Evolutionary conservation across 2,113 vertebrate species (phyloP).

Genomic region (Leucosticte australis): DNA sequence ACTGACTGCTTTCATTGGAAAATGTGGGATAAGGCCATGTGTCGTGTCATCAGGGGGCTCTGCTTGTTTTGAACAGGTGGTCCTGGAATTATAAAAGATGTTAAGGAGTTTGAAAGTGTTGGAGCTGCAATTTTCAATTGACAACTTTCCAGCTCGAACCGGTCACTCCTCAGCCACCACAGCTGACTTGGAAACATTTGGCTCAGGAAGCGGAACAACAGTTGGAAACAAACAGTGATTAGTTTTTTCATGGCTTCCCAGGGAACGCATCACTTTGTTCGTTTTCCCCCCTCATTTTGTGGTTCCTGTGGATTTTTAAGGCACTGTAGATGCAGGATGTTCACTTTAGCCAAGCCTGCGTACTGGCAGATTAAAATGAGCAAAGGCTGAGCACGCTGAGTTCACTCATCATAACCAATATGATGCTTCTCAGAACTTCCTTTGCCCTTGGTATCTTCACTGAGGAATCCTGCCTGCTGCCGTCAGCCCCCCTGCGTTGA

Average conservation of each 20-base stretch:
- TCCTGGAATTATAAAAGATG: not conserved
- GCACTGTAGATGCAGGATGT: constrained; percentile 32
- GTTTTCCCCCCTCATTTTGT: constrained; percentile 12
- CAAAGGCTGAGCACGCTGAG: constrained; percentile 57
- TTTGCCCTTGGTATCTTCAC: constrained; percentile 37
- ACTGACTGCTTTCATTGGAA: not conserved
- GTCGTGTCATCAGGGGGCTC: not conserved
- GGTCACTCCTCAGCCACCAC: constrained; percentile 49
- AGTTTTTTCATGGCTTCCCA: constrained; percentile 63
- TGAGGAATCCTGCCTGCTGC: constrained; percentile 67
- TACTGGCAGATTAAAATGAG: constrained; percentile 68
- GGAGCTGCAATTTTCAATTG: not conserved
- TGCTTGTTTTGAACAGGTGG: constrained; percentile 20
- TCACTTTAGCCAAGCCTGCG: constrained; percentile 1
- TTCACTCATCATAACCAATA: constrained; percentile 26
- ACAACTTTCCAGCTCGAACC: constrained; percentile 31
- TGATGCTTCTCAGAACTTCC: constrained; percentile 25
- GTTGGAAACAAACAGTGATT: constrained; percentile 61
- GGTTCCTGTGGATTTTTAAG: constrained; percentile 58
- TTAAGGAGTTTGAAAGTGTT: constrained; percentile 26
- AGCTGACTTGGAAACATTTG: constrained; percentile 55
- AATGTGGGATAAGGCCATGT: not conserved
- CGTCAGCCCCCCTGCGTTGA: constrained; percentile 60
- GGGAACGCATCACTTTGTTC: constrained; percentile 12
- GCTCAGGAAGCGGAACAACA: constrained; percentile 46